phyloP scores from a whole-genome alignment of 2,797 vertebrate species.

The Mycteria americana region DNA sequence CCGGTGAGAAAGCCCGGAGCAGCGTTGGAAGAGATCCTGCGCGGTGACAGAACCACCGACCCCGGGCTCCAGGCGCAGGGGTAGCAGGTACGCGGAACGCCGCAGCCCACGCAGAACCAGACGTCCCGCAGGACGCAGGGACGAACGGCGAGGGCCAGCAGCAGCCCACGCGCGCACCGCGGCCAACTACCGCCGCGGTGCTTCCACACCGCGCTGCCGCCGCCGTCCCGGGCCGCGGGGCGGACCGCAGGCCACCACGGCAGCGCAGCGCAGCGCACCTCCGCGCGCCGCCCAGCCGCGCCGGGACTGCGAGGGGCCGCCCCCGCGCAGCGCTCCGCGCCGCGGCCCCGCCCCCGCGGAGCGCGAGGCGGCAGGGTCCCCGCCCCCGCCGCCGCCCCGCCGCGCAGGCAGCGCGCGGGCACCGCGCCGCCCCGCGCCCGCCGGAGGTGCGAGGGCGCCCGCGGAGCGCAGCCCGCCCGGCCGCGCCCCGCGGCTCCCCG shows the following conservation, averaged over 20 bases:
- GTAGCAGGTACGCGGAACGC: rapidly evolving
- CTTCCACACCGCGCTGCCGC: not conserved
- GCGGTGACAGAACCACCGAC: too few relatives aligned
- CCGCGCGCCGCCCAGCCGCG: not conserved
- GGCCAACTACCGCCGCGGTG: rapidly evolving
- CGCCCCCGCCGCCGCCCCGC: not conserved
- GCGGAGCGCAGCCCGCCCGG: not conserved
- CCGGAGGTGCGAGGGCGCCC: not conserved
- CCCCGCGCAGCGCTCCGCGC: too few relatives aligned
- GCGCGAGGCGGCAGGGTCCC: too few relatives aligned
- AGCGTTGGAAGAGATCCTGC: not conserved
- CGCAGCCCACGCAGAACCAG: rapidly evolving
- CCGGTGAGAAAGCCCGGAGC: not conserved
- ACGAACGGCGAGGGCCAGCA: rapidly evolving
- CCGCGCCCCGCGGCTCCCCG: not conserved
- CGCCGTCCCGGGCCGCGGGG: not conserved
- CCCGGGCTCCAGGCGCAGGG: not conserved
- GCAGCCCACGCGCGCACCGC: not conserved
- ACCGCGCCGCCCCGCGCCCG: not conserved
- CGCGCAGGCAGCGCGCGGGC: not conserved
- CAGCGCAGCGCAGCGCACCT: not conserved
- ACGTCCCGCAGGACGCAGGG: not conserved
- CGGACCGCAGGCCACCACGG: too few relatives aligned
- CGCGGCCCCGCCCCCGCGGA: not conserved
- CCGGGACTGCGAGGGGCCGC: not conserved